Conservation (phyloP, 2,888 invertebrate species). For the Orthonychiurus folsomi region DNA sequence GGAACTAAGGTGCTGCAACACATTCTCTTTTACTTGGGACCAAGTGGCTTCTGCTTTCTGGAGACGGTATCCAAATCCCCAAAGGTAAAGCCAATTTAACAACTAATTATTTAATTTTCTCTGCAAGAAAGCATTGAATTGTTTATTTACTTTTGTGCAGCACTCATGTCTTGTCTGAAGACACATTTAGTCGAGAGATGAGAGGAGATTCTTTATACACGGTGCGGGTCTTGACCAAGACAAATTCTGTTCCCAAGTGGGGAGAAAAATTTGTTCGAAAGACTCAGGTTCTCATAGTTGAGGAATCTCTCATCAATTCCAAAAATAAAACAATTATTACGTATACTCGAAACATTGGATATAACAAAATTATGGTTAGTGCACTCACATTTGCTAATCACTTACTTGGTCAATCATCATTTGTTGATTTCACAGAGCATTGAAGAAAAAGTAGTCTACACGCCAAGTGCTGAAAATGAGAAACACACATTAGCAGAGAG, state of each 20-base stretch:
- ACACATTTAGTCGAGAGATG: conserved; percentile 72
- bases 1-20: too few relatives aligned
- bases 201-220: conserved; percentile 71
- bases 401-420: too few relatives aligned
- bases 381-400: too few relatives aligned
- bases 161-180: conserved; percentile 86
- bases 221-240: conserved; percentile 80
- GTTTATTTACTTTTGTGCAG: conserved; percentile 49
- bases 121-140: neutral
- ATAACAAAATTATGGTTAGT: conserved; percentile 79
- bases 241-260: conserved; percentile 86
- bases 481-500: conserved; percentile 68
- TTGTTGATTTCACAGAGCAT: too few relatives aligned
- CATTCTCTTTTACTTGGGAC: too few relatives aligned
- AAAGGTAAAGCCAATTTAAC: conserved; percentile 57
- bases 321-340: conserved; percentile 71
- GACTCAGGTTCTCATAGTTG: conserved; percentile 71
- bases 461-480: conserved; percentile 57
- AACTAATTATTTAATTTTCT: neutral
- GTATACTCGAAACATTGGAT: conserved; percentile 87
- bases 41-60: conserved; percentile 88
- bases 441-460: conserved; percentile 80
- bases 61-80: conserved; percentile 92
- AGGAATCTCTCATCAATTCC: conserved; percentile 87
- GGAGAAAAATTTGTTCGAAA: conserved; percentile 71